These are phyloP conservation scores for Lypha dubia DNA, from an alignment of 2,888 invertebrate genomes.

Conservation along the genomic window DNA sequence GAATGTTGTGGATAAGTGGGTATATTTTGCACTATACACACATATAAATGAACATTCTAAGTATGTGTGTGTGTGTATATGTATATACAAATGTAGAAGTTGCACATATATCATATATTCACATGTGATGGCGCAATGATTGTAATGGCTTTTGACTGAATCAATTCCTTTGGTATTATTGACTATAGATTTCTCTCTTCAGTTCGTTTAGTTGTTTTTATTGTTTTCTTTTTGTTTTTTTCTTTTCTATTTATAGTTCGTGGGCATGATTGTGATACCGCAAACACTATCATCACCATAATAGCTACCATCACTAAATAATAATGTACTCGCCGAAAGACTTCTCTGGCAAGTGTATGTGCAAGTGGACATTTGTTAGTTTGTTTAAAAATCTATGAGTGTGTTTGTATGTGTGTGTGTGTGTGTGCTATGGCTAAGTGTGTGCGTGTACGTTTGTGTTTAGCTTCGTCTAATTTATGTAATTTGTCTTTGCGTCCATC, in stretches of 20 bases:
- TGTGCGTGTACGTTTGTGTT: constrained; percentile 47
- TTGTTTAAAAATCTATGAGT: neutral
- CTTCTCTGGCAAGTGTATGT: constrained; percentile 43
- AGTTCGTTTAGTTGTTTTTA: constrained; percentile 32
- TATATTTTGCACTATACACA: neutral
- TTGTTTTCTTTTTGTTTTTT: constrained; percentile 32
- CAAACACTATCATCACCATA: constrained; percentile 71
- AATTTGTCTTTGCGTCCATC: constrained; percentile 73
- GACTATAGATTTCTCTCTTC: constrained; percentile 46
- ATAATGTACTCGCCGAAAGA: constrained; percentile 62
- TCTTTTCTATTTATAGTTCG: constrained; percentile 39
- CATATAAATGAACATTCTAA: neutral
- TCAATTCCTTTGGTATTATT: constrained; percentile 71
- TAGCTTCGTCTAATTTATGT: constrained; percentile 72
- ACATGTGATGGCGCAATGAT: constrained; percentile 71
- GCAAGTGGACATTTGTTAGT: neutral
- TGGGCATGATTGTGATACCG: constrained; percentile 63
- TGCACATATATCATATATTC: constrained; percentile 53
- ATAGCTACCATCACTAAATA: constrained; percentile 67
- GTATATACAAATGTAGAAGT: neutral
- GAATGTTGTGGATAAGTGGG: neutral
- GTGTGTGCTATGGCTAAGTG: constrained; percentile 5
- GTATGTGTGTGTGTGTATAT: neutral
- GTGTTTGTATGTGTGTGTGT: neutral
- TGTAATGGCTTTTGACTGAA: constrained; percentile 72